Evolutionary conservation across 2,113 vertebrate species (phyloP).

Genomic region (Mobula hypostoma): DNA sequence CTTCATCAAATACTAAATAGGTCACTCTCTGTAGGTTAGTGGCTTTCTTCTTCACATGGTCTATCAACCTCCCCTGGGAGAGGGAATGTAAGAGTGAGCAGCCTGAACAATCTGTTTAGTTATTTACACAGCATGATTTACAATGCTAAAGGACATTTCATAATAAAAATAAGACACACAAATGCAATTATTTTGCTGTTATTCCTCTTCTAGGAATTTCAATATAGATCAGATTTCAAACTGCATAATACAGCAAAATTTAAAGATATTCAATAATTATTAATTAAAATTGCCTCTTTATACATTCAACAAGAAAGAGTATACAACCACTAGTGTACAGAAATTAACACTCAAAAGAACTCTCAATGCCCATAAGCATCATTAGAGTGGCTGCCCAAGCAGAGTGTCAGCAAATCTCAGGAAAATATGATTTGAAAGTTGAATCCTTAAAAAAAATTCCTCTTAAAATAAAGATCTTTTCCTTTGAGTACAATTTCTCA

Average conservation of each 20-base stretch:
- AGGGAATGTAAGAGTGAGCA: background rate
- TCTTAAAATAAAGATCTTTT: background rate
- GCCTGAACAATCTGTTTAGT: background rate
- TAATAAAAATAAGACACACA: background rate
- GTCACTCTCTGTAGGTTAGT: constrained; percentile 92
- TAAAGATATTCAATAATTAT: background rate
- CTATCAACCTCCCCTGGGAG: constrained; percentile 85
- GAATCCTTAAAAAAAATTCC: background rate
- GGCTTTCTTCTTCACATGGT: constrained; percentile 98
- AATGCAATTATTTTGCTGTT: background rate
- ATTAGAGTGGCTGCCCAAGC: background rate
- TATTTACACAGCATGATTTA: background rate
- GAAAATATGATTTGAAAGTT: background rate
- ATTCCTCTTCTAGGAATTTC: background rate
- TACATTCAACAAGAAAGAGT: background rate
- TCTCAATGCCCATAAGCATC: background rate
- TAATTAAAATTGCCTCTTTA: background rate
- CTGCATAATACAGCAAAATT: background rate
- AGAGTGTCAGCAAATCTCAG: background rate
- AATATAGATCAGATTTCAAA: background rate
- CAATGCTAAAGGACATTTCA: background rate
- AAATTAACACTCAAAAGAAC: background rate
- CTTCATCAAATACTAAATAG: constrained; percentile 97
- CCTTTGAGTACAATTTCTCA: background rate
- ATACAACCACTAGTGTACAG: background rate